phyloP scores from a whole-genome alignment of 2,113 vertebrate species.

The Hystrix cristata region DNA sequence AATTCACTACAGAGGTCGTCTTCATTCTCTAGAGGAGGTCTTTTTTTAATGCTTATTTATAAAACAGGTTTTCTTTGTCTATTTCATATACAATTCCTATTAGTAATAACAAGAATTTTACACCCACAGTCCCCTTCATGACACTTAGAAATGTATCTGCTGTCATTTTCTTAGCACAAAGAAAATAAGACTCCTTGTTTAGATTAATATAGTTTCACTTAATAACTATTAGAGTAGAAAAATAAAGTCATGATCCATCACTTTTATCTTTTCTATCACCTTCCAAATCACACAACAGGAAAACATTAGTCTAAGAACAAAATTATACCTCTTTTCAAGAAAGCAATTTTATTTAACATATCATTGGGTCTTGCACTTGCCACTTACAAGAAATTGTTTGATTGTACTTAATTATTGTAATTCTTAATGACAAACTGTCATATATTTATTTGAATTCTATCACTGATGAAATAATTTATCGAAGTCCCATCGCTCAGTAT shows the following conservation, averaged over 20 bases:
- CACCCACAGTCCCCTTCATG: constrained; percentile 13
- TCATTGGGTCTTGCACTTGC: constrained; percentile 14
- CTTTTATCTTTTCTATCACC: constrained; percentile 47
- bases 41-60: constrained; percentile 77
- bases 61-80: constrained; percentile 64
- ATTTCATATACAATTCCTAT: background rate
- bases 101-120: constrained; percentile 65
- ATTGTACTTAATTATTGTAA: constrained; percentile 65
- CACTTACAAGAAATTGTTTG: constrained; percentile 60
- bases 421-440: constrained; percentile 57
- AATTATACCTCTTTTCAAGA: constrained; percentile 44
- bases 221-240: constrained; percentile 3
- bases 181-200: constrained; percentile 59
- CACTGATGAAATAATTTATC: constrained; percentile 28
- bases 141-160: constrained; percentile 61
- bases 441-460: constrained; percentile 42
- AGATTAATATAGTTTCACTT: constrained; percentile 62
- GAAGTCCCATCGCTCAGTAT: background rate
- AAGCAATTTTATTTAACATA: constrained; percentile 61
- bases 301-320: constrained; percentile 59
- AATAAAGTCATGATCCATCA: constrained; percentile 64
- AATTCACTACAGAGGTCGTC: constrained; percentile 55
- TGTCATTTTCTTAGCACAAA: constrained; percentile 26
- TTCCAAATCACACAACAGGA: constrained; percentile 66
- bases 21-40: constrained; percentile 62